Evolutionary conservation across 2,888 invertebrate genomes (phyloP).

Genomic region (Drosophila neonasuta): DNA sequence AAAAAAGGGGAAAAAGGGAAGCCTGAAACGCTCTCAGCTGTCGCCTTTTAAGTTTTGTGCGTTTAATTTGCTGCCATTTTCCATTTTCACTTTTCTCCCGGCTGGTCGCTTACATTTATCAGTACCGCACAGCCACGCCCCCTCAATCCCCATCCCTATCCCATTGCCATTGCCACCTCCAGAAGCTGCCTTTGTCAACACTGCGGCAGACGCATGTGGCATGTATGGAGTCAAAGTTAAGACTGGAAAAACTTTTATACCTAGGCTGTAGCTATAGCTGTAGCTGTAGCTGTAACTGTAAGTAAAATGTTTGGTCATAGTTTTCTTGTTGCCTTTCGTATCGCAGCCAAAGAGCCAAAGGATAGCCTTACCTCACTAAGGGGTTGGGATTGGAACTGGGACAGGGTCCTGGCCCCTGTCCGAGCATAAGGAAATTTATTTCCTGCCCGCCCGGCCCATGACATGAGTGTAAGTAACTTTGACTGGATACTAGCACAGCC

Average conservation of each 20-base stretch:
- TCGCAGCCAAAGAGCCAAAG: conserved; percentile 3
- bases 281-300: conserved; percentile 48
- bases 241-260: conserved; percentile 56
- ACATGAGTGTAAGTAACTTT: conserved; percentile 56
- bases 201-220: conserved; percentile 45
- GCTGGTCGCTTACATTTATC: conserved; percentile 52
- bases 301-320: conserved; percentile 66
- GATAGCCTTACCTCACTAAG: neutral
- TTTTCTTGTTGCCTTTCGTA: conserved; percentile 46
- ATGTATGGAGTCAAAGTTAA: conserved; percentile 19
- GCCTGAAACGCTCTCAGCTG: conserved; percentile 23
- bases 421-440: conserved; percentile 62
- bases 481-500: conserved; percentile 23
- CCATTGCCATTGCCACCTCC: neutral
- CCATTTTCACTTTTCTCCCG: conserved; percentile 60
- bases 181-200: conserved; percentile 65
- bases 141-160: conserved; percentile 3
- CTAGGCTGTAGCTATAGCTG: conserved; percentile 23
- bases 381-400: neutral
- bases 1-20: neutral
- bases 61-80: conserved; percentile 72
- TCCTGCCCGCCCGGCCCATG: conserved; percentile 46
- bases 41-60: conserved; percentile 66
- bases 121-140: conserved; percentile 46
- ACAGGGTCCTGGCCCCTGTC: conserved; percentile 2